Conservation (phyloP, 2,888 invertebrate genomes). For the Priapulus caudatus region DNA sequence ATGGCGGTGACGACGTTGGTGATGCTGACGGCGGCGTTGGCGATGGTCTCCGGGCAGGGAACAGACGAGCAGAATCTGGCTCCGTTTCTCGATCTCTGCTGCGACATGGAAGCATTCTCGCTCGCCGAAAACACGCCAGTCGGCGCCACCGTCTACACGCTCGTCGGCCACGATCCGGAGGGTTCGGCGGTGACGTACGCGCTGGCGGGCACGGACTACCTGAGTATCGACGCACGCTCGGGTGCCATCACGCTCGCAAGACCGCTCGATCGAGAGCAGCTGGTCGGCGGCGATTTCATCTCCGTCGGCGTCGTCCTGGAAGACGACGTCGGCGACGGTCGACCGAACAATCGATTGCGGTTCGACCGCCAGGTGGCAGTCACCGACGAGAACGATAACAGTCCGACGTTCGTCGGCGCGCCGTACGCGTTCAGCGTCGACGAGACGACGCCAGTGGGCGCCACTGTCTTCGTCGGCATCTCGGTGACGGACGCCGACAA, state of each 20-base stretch:
- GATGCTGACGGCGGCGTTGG: too few species aligned
- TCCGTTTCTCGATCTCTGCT: constrained; percentile 58
- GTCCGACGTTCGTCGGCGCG: constrained; percentile 57
- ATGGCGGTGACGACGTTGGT: too few species aligned
- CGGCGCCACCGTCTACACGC: constrained; percentile 42
- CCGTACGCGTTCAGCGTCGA: constrained; percentile 59
- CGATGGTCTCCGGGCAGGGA: too few species aligned
- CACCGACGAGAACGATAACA: constrained; percentile 66
- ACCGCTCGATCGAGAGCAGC: constrained; percentile 65
- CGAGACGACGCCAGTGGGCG: constrained; percentile 53
- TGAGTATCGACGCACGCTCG: constrained; percentile 57
- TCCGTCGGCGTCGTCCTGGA: constrained; percentile 8
- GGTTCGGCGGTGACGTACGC: constrained; percentile 59
- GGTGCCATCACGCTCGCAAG: constrained; percentile 66
- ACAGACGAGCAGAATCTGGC: background rate
- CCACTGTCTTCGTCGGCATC: constrained; percentile 51
- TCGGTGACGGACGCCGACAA: constrained; percentile 58
- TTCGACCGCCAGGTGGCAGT: constrained; percentile 51
- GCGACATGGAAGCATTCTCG: constrained; percentile 63
- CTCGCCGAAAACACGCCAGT: constrained; percentile 59
- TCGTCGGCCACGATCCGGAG: constrained; percentile 51
- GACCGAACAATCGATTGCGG: background rate
- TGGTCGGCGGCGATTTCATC: background rate
- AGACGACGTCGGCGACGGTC: constrained; percentile 14
- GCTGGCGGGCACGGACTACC: constrained; percentile 67